Evolutionary conservation across 2,888 invertebrate genomes (phyloP).

Genomic region (Camptogramma bilineatum): DNA sequence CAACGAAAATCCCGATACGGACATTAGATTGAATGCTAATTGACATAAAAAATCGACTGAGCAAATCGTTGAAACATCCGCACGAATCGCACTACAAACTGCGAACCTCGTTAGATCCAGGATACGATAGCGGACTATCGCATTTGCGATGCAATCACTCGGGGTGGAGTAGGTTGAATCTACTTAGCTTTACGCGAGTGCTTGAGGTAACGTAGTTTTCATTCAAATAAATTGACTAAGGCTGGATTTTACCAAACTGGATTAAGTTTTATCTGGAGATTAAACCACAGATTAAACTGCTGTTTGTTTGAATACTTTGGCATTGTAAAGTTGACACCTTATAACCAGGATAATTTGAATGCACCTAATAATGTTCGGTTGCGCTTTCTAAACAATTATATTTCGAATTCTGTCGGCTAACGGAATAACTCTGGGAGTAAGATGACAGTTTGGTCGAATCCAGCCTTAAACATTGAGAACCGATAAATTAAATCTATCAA

Average conservation of each 20-base stretch:
- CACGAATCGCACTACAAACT: conserved; percentile 52
- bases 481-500: not conserved
- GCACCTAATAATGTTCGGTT: no score
- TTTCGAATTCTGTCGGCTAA: no score
- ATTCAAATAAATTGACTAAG: not conserved
- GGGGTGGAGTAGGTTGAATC: conserved; percentile 25
- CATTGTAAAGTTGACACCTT: no score
- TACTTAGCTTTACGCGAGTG: conserved; percentile 22
- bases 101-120: conserved; percentile 58
- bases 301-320: no score
- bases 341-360: no score
- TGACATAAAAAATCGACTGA: conserved; percentile 61
- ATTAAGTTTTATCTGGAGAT: no score
- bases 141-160: conserved; percentile 49
- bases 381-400: no score
- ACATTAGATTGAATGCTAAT: conserved; percentile 49
- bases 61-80: conserved; percentile 64
- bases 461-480: not conserved
- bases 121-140: conserved; percentile 58
- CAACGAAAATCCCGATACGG: conserved; percentile 32
- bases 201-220: not conserved
- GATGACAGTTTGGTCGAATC: no score
- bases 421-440: no score
- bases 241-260: no score
- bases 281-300: no score